Evolutionary conservation across 2,113 vertebrate species (phyloP), one percentile per base, ranked within the genome.

Genomic region (Protomyctophum bolini): DNA sequence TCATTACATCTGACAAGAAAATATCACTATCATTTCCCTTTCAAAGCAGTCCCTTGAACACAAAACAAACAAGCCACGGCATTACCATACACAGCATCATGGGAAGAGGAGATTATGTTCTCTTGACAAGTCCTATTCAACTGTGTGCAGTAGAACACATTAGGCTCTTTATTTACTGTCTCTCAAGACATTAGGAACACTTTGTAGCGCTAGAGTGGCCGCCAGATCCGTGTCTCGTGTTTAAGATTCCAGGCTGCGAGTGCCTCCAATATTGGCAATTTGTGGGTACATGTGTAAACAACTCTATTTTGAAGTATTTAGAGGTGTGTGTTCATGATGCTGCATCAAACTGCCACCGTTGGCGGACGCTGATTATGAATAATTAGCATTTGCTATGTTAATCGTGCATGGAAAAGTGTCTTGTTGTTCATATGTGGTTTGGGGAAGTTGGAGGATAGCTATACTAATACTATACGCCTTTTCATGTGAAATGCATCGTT

Each of bases 111-210:
- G 85, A 89, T 80, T 81, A 87, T 81, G 76, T 79, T 82, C 75
- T 77, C 76, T 79, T 86, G 89, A 87, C 85, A 86, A 83, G 81
- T 81, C 60, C 76, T 81, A 82, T 90, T 89, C 79, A 86, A 81
- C 84, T 68, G 81, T 82, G 78, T 79, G 84, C 63, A 64, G 65
- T 14, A 47, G 63, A 75, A 83, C 84, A 84, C 88, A 85, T 86
- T 81, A 79, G 51, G 68, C 71, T 73, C 69, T 87, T 86, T 89
- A 90, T 88, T 87, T 80, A 83, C 81, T 69, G 58, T 68, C 81
- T 82, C 68, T 76, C 55, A 80, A 77, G 76, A 83, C 80, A 83
- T 88, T 80, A 77, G 63, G 67, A 86, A 81, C 83, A 84, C 81
- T 86, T 83, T 75, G 81, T 58, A 63, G 59, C 59, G 61, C 33